A percentile compares a stretch with the other conserved stretches of the same genome.
Conservation (phyloP, 2,113 vertebrate genomes). For the Egretta garzetta region DNA sequence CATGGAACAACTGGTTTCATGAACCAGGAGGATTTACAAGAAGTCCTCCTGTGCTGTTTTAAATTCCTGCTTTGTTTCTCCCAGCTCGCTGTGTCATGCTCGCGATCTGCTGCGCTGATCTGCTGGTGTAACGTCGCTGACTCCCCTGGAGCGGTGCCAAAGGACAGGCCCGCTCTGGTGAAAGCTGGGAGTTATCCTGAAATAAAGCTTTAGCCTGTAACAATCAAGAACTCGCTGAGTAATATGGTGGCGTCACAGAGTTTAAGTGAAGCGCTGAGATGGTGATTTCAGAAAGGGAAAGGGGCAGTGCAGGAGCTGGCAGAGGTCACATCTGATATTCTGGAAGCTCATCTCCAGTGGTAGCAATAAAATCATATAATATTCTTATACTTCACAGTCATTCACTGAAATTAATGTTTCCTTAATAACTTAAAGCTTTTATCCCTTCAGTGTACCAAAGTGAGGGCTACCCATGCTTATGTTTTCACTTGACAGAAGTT, state of each 20-base stretch:
- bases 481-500: not conserved
- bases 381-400: not conserved
- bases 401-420: not conserved
- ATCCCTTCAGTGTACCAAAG: not conserved
- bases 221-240: not conserved
- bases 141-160: not conserved
- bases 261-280: not conserved
- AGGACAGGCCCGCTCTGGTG: not conserved
- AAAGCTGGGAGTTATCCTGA: not conserved
- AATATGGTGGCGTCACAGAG: rapidly evolving
- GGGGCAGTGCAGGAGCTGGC: not conserved
- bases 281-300: not conserved
- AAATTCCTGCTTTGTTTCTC: not conserved
- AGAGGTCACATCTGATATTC: not conserved
- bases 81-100: not conserved
- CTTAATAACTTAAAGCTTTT: not conserved
- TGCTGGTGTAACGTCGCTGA: not conserved
- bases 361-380: not conserved
- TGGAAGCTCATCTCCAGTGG: not conserved
- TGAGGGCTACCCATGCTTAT: not conserved
- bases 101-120: not conserved
- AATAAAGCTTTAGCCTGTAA: not conserved
- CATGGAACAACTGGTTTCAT: not conserved
- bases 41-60: not conserved
- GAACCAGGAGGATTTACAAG: not conserved